Percentiles rank a stretch among this genome's conserved stretches.
Conservation (phyloP, 2,113 vertebrate genomes). For the Nothoprocta pentlandii region DNA sequence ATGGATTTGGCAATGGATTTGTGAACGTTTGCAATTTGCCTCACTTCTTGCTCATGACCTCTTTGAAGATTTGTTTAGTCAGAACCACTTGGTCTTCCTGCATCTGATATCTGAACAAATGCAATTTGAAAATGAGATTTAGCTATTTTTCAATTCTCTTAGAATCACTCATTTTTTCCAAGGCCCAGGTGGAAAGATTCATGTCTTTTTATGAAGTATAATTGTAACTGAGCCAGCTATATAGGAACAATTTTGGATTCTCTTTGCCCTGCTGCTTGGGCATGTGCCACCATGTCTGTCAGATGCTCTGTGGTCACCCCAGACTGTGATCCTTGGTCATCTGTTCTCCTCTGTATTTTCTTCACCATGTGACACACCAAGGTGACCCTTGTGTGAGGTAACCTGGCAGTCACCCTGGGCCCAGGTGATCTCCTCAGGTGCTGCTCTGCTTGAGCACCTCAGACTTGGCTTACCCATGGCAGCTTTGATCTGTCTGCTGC, state of each 20-base stretch:
- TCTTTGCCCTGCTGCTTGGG: not conserved
- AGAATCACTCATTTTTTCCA: not conserved
- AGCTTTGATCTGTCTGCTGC: not conserved
- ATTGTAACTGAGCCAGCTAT: not conserved
- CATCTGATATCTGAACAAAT: not conserved
- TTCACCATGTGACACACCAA: not conserved
- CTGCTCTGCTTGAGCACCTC: not conserved
- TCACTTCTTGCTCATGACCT: not conserved
- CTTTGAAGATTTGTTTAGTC: conserved; percentile 5
- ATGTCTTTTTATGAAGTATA: not conserved
- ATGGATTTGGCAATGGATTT: not conserved
- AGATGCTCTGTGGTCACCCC: fast-evolving
- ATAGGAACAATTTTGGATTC: not conserved
- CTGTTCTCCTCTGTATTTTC: not conserved
- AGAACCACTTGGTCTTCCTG: not conserved
- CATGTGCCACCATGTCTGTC: not conserved
- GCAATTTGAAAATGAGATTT: not conserved
- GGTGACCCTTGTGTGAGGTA: not conserved
- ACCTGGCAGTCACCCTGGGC: not conserved
- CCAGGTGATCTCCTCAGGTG: not conserved
- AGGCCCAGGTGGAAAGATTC: not conserved
- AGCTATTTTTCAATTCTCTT: not conserved
- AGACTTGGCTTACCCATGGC: not conserved
- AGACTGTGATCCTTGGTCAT: not conserved
- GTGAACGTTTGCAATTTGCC: not conserved